These are phyloP conservation scores for Cheilosia pagana DNA, from an alignment of 2,888 invertebrate genomes.

Conservation along the genomic window DNA sequence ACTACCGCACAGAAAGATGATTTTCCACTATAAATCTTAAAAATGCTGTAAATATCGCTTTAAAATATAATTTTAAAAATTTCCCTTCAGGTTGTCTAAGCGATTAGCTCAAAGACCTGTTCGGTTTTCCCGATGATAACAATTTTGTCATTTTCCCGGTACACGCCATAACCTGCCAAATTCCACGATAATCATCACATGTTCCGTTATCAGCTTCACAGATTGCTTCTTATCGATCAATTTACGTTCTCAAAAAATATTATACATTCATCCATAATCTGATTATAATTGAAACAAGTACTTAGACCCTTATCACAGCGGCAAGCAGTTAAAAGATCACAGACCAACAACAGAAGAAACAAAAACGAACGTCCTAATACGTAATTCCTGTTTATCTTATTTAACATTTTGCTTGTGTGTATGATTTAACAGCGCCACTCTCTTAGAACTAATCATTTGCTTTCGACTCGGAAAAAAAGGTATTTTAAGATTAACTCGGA, in stretches of 20 bases:
- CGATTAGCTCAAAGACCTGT: not conserved
- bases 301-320: conserved; percentile 26
- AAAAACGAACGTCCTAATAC: not conserved
- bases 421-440: conserved; percentile 13
- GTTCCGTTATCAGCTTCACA: not conserved
- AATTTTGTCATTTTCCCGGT: not conserved
- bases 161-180: not conserved
- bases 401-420: conserved; percentile 14
- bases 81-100: too few relatives aligned
- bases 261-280: conserved; percentile 5
- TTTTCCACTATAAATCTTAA: too few relatives aligned
- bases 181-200: not conserved
- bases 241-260: not conserved
- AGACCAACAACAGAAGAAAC: not conserved
- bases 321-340: conserved; percentile 28
- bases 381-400: conserved; percentile 24
- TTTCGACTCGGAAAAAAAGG: conserved; percentile 4
- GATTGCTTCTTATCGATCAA: not conserved
- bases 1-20: too few relatives aligned
- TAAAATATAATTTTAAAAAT: too few relatives aligned
- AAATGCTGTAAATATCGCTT: too few relatives aligned
- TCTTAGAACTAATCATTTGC: not conserved
- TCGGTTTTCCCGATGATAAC: not conserved
- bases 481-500: conserved; percentile 28
- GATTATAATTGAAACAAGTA: conserved; percentile 14